phyloP scores from a whole-genome alignment of 2,113 vertebrate genomes.

The Phocoena sinus region DNA sequence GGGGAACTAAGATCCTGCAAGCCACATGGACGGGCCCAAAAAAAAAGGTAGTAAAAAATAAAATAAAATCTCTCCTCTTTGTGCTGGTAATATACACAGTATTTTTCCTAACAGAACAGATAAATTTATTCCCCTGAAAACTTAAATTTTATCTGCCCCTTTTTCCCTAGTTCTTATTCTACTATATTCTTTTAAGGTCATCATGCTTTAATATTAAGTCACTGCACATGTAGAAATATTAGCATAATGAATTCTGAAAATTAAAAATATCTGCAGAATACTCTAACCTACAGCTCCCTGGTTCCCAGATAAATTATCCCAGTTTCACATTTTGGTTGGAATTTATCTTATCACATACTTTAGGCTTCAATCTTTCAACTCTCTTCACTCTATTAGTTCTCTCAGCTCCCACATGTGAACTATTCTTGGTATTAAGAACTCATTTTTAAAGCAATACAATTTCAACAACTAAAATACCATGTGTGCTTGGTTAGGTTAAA shows the following conservation, averaged over 20 bases:
- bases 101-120: background rate
- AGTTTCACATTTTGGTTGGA: slow-evolving; percentile 22
- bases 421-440: slow-evolving; percentile 65
- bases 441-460: slow-evolving; percentile 63
- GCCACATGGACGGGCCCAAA: too few species aligned
- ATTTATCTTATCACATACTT: slow-evolving; percentile 39
- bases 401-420: slow-evolving; percentile 58
- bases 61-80: background rate
- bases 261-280: slow-evolving; percentile 14
- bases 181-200: background rate
- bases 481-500: slow-evolving; percentile 37
- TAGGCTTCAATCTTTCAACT: slow-evolving; percentile 42
- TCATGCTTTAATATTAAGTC: background rate
- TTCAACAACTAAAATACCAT: slow-evolving; percentile 56
- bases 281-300: background rate
- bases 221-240: background rate
- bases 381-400: slow-evolving; percentile 40
- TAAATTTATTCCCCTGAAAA: background rate
- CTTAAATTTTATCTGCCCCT: background rate
- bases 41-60: too few species aligned
- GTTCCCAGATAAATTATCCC: slow-evolving; percentile 1
- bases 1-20: too few species aligned
- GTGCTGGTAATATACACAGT: background rate
- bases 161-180: background rate
- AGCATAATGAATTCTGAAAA: background rate